Evolutionary conservation across 2,113 vertebrate genomes (phyloP).

Genomic region (Otocyon megalotis): DNA sequence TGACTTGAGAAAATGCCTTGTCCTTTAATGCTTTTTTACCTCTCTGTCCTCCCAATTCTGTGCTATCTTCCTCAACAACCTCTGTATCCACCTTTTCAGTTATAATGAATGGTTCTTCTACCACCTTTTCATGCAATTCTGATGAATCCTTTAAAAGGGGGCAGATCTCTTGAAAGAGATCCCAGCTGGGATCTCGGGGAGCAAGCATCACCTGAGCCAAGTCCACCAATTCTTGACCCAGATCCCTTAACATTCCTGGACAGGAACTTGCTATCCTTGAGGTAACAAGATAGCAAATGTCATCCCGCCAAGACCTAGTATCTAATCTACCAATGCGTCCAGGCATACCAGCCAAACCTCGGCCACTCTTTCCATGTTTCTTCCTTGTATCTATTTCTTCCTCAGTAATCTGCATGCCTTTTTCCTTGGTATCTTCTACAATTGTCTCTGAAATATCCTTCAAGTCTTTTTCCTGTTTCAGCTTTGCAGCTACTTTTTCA

Average conservation of each 20-base stretch:
- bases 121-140: neutral
- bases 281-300: slow-evolving; percentile 69
- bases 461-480: neutral
- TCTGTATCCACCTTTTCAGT: neutral
- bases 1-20: neutral
- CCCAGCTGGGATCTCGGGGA: slow-evolving; percentile 56
- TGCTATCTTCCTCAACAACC: neutral
- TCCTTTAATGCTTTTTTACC: neutral
- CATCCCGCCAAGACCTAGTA: slow-evolving; percentile 57
- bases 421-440: neutral
- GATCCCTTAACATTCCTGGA: slow-evolving; percentile 45
- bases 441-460: neutral
- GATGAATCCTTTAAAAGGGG: neutral
- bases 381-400: neutral
- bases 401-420: neutral
- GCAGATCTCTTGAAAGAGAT: slow-evolving; percentile 53
- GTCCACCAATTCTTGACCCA: slow-evolving; percentile 68
- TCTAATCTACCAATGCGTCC: neutral
- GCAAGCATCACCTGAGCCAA: slow-evolving; percentile 48
- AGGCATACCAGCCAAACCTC: neutral
- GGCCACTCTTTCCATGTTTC: neutral
- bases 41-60: neutral
- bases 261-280: slow-evolving; percentile 57
- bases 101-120: neutral
- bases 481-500: neutral